Percentiles rank a stretch among this genome's conserved stretches.
Conservation (phyloP, 2,888 invertebrate species). For the Pollenia labialis region DNA sequence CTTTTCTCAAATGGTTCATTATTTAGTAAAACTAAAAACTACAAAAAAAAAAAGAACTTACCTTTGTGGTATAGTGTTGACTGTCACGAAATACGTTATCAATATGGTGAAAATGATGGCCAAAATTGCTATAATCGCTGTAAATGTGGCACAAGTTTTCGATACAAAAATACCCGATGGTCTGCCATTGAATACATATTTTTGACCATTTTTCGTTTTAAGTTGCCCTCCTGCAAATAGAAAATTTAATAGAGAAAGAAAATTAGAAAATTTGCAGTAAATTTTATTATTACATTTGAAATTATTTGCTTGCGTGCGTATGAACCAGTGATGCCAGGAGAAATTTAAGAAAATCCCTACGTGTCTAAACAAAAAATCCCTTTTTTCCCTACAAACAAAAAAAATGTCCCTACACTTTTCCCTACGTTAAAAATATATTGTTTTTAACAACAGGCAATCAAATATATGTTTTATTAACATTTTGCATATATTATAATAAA, state of each 20-base stretch:
- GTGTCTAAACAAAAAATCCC: too few species aligned
- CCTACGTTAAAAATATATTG: too few species aligned
- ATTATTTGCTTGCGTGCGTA: slow-evolving; percentile 30
- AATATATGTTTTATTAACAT: too few species aligned
- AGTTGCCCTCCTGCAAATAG: slow-evolving; percentile 83
- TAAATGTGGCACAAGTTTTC: slow-evolving; percentile 80
- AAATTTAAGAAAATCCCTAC: too few species aligned
- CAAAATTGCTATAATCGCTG: slow-evolving; percentile 78
- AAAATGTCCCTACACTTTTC: too few species aligned
- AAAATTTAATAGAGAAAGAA: slow-evolving; percentile 15
- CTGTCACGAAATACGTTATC: slow-evolving; percentile 82
- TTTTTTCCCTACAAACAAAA: too few species aligned
- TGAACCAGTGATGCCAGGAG: too few species aligned
- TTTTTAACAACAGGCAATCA: too few species aligned
- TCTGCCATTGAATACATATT: slow-evolving; percentile 84
- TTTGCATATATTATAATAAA: too few species aligned
- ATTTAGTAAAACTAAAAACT: neutral
- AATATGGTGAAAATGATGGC: slow-evolving; percentile 81
- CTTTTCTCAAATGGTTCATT: neutral
- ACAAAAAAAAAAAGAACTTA: slow-evolving; percentile 75
- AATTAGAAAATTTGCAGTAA: slow-evolving; percentile 14
- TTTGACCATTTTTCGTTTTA: slow-evolving; percentile 84
- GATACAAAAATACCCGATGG: slow-evolving; percentile 83
- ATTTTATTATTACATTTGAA: slow-evolving; percentile 51
- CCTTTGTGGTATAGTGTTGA: slow-evolving; percentile 77